These are phyloP conservation scores for Dusona sp. DNA, from an alignment of 2,888 invertebrate species.

Conservation along the genomic window DNA sequence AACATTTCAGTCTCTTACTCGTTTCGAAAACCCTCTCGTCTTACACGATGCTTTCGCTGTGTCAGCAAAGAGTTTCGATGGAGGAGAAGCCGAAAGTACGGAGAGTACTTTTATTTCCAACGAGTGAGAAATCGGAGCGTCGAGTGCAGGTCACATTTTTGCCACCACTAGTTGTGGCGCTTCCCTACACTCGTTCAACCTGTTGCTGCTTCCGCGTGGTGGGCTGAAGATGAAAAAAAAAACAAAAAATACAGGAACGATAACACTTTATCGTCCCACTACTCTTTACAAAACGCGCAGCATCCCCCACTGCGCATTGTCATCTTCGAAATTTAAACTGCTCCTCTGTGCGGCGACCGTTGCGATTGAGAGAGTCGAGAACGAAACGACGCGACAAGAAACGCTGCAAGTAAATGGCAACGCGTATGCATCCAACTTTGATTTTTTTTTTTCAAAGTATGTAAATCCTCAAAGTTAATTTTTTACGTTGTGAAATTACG, in stretches of 20 bases:
- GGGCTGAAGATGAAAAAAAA: neutral
- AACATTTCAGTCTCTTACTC: too few relatives aligned
- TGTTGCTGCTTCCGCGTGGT: constrained; percentile 34
- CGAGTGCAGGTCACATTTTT: neutral
- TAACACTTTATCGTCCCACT: constrained; percentile 9
- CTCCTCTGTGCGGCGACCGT: constrained; percentile 27
- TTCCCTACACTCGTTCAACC: constrained; percentile 20
- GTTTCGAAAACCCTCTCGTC: too few relatives aligned
- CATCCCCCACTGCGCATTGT: constrained; percentile 25
- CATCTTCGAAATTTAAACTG: constrained; percentile 36
- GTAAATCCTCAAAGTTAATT: neutral
- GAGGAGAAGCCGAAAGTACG: neutral
- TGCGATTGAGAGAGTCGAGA: constrained; percentile 11
- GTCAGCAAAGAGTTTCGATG: too few relatives aligned
- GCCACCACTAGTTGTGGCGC: neutral
- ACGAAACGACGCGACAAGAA: constrained; percentile 5
- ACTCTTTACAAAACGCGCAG: constrained; percentile 26
- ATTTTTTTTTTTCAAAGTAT: neutral
- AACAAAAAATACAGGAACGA: neutral
- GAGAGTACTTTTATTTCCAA: neutral
- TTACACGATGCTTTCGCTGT: too few relatives aligned
- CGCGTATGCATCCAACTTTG: neutral
- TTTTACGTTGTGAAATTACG: neutral
- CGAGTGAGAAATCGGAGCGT: neutral
- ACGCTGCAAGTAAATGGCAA: constrained; percentile 24